Base-by-base conservation (phyloP, 2,797 vertebrate genomes). In the Rhodeus uyekii region DNA sequence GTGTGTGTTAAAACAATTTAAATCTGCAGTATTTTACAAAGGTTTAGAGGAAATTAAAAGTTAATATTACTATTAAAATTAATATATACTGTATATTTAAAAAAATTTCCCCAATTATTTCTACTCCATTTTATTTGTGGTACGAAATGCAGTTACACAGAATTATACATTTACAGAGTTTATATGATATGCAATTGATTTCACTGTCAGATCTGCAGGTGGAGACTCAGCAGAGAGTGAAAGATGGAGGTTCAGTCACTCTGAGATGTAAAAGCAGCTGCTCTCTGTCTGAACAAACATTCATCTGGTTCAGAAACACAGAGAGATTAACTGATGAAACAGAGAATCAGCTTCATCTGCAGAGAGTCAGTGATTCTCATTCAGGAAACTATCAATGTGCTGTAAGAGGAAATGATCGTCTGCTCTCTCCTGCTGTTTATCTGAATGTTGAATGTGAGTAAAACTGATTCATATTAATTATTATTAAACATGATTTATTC, bases 221-320 rank as follows among this genome's bases (percentile, higher is more conserved):
- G 42, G 69, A 81, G 44, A 74, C 38, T 64, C 32, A 61, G n/a
- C 58, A 75, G 44, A 50, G 27, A 8, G 80, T 76, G 72, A 36
- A 9, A 9, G 36, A 42, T 8, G 1, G 61, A 82, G 67, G 24
- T 27, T 18, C 39, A 69, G 67, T 69, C n/a, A 29, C 3, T 44
- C 67, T 69, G 67, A 69, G 1, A 42, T 69, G 67, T 69, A 69
- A 69, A 29, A 69, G 67, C 67, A 69, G 67, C 67, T 69, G 67
- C 39, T 73, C 19, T 79, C 76, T 83, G 82, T 18, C 82, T 74
- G 27, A 58, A 44, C n/a, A 55, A 76, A 76, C 39, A 76, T 78
- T 78, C 55, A 65, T 78, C 76, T 84, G 82, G 82, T 60, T 4
- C 69, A 84, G 14, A 71, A n/a, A 34, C 27, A 55, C 22, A 58